These are phyloP conservation scores for Melanophora roralis DNA, from an alignment of 2,888 invertebrate species.

Conservation along the genomic window DNA sequence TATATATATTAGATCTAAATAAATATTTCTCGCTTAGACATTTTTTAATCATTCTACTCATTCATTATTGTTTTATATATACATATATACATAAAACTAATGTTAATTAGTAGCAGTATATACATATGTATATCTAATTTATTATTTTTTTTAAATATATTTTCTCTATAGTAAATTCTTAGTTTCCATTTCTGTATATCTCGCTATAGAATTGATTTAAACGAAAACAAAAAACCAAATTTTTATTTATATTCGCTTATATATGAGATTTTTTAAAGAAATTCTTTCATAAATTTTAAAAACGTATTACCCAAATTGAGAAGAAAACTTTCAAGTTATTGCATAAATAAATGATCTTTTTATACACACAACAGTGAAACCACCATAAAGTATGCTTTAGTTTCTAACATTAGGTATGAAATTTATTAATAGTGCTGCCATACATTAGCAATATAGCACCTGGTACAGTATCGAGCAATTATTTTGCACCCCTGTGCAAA, in stretches of 20 bases:
- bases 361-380: background rate
- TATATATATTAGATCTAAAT: conserved; percentile 19
- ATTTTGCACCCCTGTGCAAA: no score
- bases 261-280: no score
- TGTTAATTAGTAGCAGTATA: conserved; percentile 42
- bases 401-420: background rate
- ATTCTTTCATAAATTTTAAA: no score
- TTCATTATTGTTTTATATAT: conserved; percentile 28
- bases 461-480: no score
- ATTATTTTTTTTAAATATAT: conserved; percentile 40
- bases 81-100: conserved; percentile 55
- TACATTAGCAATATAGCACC: no score
- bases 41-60: conserved; percentile 2
- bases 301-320: no score
- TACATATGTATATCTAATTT: conserved; percentile 22
- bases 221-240: conserved; percentile 6
- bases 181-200: conserved; percentile 65
- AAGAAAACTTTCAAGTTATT: no score
- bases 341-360: background rate
- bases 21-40: conserved; percentile 34
- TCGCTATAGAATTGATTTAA: conserved; percentile 63
- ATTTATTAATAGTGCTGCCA: background rate
- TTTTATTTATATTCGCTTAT: background rate
- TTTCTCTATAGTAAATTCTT: conserved; percentile 62
- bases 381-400: conserved; percentile 21